Base-by-base conservation (phyloP, 2,113 vertebrate genomes). In the Prionailurus bengalensis region DNA sequence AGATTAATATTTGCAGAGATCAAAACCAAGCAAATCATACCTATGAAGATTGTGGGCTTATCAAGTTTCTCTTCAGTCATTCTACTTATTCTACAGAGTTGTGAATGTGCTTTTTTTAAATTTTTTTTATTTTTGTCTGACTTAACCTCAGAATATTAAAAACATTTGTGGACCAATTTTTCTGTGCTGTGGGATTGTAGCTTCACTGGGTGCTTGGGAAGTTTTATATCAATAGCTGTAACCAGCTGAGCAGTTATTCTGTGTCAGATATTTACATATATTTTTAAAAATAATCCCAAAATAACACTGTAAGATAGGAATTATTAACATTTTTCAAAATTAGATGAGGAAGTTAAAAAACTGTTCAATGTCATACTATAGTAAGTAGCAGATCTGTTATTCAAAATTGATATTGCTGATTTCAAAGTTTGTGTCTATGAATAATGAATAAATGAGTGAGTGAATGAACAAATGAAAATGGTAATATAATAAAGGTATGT, bases 201-300 rank as follows among this genome's bases (percentile, higher is more conserved):
- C 27, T 89, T 89, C 73, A 71, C 12, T 86, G n/a, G 10, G 5
- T 63, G 7, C 25, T 58, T 95, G 42, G 21, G 58, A 83, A 11
- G 23, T 96, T 86, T 86, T 86, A n/a, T 70, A 76, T 92, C 73
- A 93, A 90, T 58, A 97, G 5, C 25, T 90, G 55, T 19, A 96
- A 74, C 2, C 8, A 94, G 71, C 33, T 74, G 36, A 58, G 11
- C 23, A 80, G 73, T 86, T 96, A 76, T 86, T 94, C 2, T 66
- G 11, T 70, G 36, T 89, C 80, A 93, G 6, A 90, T 58, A 78
- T 92, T 94, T 94, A 65, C 31, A 68, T 53, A 1, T 15, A 61
- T 51, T 33, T 80, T 73, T 86, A 31, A 16, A 3, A 89, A 39
- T 17, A 55, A 85, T 86, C 25, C 11, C 92, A 89, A 97, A 95